Evolutionary conservation across 2,888 invertebrate species (phyloP).

Genomic region (Melanotus villosus): DNA sequence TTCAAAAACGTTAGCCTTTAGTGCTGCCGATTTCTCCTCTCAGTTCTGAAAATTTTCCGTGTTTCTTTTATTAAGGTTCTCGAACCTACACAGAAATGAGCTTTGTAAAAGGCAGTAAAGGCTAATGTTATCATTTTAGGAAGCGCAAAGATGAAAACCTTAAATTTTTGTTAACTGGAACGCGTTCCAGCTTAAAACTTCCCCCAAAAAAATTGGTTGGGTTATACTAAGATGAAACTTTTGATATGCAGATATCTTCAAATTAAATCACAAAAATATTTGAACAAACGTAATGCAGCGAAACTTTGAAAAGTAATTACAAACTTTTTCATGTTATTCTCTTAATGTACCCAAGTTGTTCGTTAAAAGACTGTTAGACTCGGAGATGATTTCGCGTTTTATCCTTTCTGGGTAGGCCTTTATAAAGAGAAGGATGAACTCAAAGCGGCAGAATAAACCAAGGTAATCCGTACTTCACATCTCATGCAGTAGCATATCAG

Average conservation of each 20-base stretch:
- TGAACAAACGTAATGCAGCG: slow-evolving; percentile 14
- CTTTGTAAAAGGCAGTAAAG: too few relatives aligned
- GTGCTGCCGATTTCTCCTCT: too few relatives aligned
- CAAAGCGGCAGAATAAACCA: slow-evolving; percentile 35
- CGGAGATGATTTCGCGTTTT: slow-evolving; percentile 13
- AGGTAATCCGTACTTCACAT: slow-evolving; percentile 45
- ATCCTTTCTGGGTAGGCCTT: slow-evolving; percentile 19
- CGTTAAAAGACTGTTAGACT: slow-evolving; percentile 10
- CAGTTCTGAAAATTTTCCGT: too few relatives aligned
- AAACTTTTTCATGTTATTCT: slow-evolving; percentile 28
- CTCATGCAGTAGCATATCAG: slow-evolving; percentile 42
- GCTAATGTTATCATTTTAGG: too few relatives aligned
- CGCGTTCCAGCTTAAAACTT: neutral
- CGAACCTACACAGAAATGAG: too few relatives aligned
- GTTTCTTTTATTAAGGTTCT: too few relatives aligned
- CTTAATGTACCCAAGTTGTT: slow-evolving; percentile 8
- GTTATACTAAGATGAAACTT: slow-evolving; percentile 21
- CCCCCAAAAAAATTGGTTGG: slow-evolving; percentile 19
- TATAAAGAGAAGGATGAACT: slow-evolving; percentile 38
- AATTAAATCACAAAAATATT: slow-evolving; percentile 19
- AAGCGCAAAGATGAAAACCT: too few relatives aligned
- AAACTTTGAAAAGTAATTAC: slow-evolving; percentile 33
- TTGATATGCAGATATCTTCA: slow-evolving; percentile 19
- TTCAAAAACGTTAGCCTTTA: too few relatives aligned
- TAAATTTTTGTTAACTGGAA: neutral